These are phyloP conservation scores for Saccopteryx bilineata DNA, from an alignment of 2,113 vertebrate genomes.

Conservation along the genomic window DNA sequence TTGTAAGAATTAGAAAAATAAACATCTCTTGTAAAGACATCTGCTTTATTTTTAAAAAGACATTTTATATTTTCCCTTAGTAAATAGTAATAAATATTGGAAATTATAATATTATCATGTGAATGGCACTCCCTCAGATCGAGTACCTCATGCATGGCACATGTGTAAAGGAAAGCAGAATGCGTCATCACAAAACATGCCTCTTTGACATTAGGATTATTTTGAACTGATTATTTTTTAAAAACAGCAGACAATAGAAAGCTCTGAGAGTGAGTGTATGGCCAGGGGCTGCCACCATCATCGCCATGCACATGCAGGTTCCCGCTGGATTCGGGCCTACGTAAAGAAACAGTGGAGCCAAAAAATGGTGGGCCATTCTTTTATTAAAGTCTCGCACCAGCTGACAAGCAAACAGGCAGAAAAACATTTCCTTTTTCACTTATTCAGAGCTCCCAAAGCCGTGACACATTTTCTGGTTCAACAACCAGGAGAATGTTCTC, in stretches of 20 bases:
- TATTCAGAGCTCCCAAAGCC: too few relatives aligned
- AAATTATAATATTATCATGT: not conserved
- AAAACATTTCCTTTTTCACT: too few relatives aligned
- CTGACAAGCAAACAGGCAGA: too few relatives aligned
- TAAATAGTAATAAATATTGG: not conserved
- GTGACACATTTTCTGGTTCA: too few relatives aligned
- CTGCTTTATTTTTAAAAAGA: constrained; percentile 4
- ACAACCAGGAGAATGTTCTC: too few relatives aligned
- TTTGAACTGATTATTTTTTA: not conserved
- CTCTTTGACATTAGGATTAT: too few relatives aligned
- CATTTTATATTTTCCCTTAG: not conserved
- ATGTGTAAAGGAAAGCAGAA: not conserved
- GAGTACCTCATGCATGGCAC: not conserved
- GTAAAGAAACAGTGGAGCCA: too few relatives aligned
- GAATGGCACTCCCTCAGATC: not conserved
- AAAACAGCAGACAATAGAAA: not conserved
- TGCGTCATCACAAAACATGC: not conserved
- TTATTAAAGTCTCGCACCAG: too few relatives aligned
- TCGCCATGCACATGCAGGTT: too few relatives aligned
- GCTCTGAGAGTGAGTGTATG: not conserved
- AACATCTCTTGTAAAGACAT: not conserved
- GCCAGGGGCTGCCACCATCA: too few relatives aligned
- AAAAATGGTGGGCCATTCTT: too few relatives aligned
- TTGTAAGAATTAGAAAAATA: not conserved
- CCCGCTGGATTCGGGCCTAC: too few relatives aligned